Evolutionary conservation across 2,113 vertebrate species (phyloP).

Genomic region (Romanogobio albipinnatus): DNA sequence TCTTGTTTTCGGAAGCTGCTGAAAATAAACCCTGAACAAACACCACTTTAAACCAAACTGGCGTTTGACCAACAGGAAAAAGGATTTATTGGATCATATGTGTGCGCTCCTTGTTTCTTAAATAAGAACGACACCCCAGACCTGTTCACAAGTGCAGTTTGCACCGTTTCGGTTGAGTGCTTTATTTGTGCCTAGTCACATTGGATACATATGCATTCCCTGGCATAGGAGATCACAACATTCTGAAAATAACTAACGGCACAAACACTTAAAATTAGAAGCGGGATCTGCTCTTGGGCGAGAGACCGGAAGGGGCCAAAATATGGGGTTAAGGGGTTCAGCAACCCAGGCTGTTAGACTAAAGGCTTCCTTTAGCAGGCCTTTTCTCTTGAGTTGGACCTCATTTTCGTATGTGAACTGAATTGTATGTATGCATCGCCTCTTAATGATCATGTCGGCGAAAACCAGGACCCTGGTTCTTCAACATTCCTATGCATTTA

Average conservation of each 20-base stretch:
- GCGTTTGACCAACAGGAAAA: constrained; percentile 11
- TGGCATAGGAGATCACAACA: constrained; percentile 47
- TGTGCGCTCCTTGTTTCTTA: constrained; percentile 2
- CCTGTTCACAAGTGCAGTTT: constrained; percentile 14
- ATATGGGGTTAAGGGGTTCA: background rate
- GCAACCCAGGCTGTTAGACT: background rate
- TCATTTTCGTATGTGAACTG: background rate
- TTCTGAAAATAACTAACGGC: constrained; percentile 4
- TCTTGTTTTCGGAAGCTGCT: constrained; percentile 24
- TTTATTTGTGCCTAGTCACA: constrained; percentile 19
- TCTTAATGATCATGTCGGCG: background rate
- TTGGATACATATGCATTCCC: constrained; percentile 42
- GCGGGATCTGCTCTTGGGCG: background rate
- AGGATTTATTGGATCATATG: constrained; percentile 33
- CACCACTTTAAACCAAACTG: constrained; percentile 19
- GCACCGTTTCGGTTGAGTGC: constrained; percentile 31
- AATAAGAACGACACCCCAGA: constrained; percentile 19
- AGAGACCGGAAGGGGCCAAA: background rate
- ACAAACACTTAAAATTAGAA: constrained; percentile 48
- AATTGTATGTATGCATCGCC: background rate
- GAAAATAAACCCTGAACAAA: constrained; percentile 20
- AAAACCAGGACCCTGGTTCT: background rate
- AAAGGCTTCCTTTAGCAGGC: background rate
- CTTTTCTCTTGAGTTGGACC: background rate
- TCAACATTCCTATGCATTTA: background rate